A percentile compares a stretch with the other conserved stretches of the same genome.
phyloP scores from a whole-genome alignment of 2,113 vertebrate genomes.

The Cranoglanis bouderius region DNA sequence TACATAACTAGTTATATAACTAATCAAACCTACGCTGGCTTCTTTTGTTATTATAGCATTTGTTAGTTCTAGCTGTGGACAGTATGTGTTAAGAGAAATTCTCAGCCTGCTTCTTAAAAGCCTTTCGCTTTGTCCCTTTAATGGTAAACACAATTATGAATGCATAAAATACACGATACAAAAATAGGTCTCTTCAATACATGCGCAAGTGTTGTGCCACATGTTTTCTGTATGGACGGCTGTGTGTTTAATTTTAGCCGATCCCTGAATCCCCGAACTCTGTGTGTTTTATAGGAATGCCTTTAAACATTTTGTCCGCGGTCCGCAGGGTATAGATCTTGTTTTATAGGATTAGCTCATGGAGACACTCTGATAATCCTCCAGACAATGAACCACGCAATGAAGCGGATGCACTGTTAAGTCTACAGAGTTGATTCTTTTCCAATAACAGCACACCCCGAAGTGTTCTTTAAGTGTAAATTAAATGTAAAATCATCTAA shows the following conservation, averaged over 20 bases:
- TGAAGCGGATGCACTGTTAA: not conserved
- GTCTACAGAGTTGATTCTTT: not conserved
- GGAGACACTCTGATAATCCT: not conserved
- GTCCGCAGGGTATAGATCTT: not conserved
- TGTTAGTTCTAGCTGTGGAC: not conserved
- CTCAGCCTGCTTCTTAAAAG: not conserved
- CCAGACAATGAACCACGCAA: not conserved
- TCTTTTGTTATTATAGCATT: not conserved
- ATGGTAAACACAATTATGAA: not conserved
- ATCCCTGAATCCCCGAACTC: not conserved
- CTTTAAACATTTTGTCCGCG: not conserved
- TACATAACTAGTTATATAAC: not conserved
- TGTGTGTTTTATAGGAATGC: not conserved
- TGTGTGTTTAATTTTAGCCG: conserved; percentile 16
- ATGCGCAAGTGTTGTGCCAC: not conserved
- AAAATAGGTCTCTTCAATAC: not conserved
- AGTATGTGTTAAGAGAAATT: not conserved
- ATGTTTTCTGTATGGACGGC: not conserved
- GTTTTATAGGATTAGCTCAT: conserved; percentile 17
- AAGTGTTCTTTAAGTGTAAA: not conserved
- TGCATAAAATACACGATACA: not conserved
- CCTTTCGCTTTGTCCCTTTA: not conserved
- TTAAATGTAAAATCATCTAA: not conserved
- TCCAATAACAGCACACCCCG: not conserved
- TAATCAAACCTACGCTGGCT: not conserved